Evolutionary conservation across 2,888 invertebrate species (phyloP).

Genomic region (Busseola fusca): DNA sequence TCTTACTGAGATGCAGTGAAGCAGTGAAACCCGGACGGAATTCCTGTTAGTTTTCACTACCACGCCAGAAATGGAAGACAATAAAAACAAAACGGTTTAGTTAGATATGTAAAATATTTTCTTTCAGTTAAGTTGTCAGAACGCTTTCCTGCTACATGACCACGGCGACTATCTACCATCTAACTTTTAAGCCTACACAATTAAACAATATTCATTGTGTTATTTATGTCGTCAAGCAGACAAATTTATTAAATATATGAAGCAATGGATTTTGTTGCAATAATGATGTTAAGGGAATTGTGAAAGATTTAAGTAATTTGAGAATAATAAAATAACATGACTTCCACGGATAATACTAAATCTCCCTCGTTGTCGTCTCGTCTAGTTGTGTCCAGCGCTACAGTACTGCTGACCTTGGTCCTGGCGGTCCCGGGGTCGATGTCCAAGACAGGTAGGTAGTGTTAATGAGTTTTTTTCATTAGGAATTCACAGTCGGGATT

Average conservation of each 20-base stretch:
- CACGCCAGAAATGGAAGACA: neutral
- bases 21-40: neutral
- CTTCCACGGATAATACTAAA: neutral
- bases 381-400: neutral
- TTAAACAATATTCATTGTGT: neutral
- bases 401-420: neutral
- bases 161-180: neutral
- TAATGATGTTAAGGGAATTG: neutral
- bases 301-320: neutral
- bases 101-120: neutral
- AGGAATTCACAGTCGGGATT: neutral
- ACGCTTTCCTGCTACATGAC: neutral
- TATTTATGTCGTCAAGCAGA: neutral
- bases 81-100: neutral
- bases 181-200: neutral
- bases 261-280: neutral
- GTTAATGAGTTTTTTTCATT: neutral
- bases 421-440: too few species aligned
- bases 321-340: neutral
- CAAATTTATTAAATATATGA: neutral
- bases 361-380: neutral
- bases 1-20: neutral
- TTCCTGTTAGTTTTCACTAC: neutral
- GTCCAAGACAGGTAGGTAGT: neutral
- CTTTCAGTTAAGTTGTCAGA: neutral